These are phyloP conservation scores for Rhyacophila brunnea DNA, from an alignment of 1,140 invertebrate species.

Conservation along the genomic window DNA sequence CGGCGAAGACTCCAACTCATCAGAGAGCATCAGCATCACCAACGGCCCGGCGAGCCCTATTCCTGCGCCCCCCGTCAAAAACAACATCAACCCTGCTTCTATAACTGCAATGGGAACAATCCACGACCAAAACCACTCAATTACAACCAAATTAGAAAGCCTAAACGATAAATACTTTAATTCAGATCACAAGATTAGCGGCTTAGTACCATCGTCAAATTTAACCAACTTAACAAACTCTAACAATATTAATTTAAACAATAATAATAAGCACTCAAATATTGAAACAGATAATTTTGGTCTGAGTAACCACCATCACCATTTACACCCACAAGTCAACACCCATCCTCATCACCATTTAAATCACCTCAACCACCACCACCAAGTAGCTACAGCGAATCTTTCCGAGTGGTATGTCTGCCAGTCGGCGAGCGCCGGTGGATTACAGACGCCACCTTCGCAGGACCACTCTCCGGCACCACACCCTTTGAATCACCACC, in stretches of 20 bases:
- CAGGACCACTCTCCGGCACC: conserved; percentile 33
- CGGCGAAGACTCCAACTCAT: conserved; percentile 49
- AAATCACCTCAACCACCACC: conserved; percentile 23
- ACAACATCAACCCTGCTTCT: conserved; percentile 24
- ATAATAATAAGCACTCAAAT: too few species aligned
- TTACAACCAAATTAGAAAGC: conserved; percentile 51
- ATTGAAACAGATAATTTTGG: too few species aligned
- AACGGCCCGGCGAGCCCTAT: conserved; percentile 47
- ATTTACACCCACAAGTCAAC: conserved; percentile 45
- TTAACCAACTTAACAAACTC: conserved; percentile 39
- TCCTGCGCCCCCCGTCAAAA: conserved; percentile 29
- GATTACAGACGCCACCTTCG: conserved; percentile 31
- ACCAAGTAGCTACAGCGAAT: conserved; percentile 30
- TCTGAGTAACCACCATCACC: conserved; percentile 45
- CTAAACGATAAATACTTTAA: conserved; percentile 54
- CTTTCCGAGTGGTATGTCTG: conserved; percentile 49
- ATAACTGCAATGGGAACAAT: conserved; percentile 36
- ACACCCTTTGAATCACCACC: conserved; percentile 32
- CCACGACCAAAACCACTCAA: conserved; percentile 46
- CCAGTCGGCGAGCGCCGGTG: conserved; percentile 38
- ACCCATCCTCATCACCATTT: conserved; percentile 40
- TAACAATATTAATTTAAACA: conserved; percentile 34
- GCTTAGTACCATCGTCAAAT: conserved; percentile 39
- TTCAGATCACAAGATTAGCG: conserved; percentile 44
- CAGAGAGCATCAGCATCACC: conserved; percentile 52